Base-by-base conservation (phyloP, 2,113 vertebrate species). In the Polyodon spathula region DNA sequence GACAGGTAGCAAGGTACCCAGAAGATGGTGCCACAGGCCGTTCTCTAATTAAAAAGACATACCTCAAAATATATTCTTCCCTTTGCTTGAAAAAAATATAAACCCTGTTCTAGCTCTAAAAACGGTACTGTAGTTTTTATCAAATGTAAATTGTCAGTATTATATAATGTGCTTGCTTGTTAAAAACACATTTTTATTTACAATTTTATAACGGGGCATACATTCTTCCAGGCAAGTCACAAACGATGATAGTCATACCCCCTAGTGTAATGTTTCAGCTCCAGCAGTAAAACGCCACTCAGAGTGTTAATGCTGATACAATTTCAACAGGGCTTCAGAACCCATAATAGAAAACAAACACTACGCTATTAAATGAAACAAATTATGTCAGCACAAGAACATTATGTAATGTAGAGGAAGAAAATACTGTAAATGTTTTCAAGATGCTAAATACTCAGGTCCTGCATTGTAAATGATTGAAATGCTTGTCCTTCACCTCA, bases 391-490 rank as follows among this genome's bases (percentile, higher is more conserved):
- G 44, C 72, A 56, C 42, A 61, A 59, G 40, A 58, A 64, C 15
- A 60, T 66, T 71, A 65, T 63, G 57, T 61, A 70, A 68, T 71
- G 9, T 41, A 16, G 40, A 43, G 64, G n/a, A 3, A 3, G 27
- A 27, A 27, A 27, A 27, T 27, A 27, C 27, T 64, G 55, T 10
- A 40, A 17, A 54, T 11, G 41, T 56, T 17, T 44, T 41, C 17
- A 56, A 48, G 42, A 44, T 27, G 27, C 41, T 15, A 9, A 46
- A 42, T 37, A 5, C 27, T 27, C 8, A 48, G n/a, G 8, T 43
- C 54, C 40, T 15, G 38, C 12, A 9, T 15, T 44, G 7, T 46
- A 37, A 48, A 38, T 60, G n/a, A 10, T 6, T 5, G 14, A 9
- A 12, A 43, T 5, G 37, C 54, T n/a, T 12, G 14, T n/a, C 11